Conservation (phyloP, 2,113 vertebrate species). For the Colius striatus region DNA sequence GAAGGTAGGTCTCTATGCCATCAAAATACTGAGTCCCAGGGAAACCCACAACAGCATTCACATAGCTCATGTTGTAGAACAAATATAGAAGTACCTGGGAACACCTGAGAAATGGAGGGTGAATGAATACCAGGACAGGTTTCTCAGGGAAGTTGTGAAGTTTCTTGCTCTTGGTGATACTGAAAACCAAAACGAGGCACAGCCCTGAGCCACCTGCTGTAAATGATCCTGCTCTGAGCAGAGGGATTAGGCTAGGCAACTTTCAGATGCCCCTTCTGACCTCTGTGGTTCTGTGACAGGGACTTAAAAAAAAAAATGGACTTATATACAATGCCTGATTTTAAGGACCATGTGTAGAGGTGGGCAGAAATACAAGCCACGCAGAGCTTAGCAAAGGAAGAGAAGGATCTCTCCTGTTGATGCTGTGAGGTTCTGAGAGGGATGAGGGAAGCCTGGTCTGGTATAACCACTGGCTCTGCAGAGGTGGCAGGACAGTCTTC, state of each 20-base stretch:
- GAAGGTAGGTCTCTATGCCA: background rate
- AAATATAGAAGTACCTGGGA: background rate
- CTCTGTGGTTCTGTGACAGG: background rate
- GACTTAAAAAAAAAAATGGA: background rate
- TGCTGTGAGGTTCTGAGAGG: background rate
- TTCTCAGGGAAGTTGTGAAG: background rate
- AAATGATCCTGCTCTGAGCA: background rate
- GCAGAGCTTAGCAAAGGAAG: background rate
- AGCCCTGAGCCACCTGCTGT: background rate
- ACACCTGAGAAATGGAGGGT: background rate
- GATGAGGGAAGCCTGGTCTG: background rate
- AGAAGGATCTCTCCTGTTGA: background rate
- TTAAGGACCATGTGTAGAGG: background rate
- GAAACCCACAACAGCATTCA: background rate
- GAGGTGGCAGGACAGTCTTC: background rate
- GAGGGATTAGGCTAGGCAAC: background rate
- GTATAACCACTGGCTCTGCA: background rate
- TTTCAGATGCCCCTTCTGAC: background rate
- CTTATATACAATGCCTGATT: background rate
- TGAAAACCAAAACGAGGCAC: background rate
- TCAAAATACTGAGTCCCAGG: background rate
- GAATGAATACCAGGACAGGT: background rate
- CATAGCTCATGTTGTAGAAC: background rate
- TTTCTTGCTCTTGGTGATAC: background rate
- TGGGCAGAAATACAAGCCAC: background rate